phyloP scores from a whole-genome alignment of 2,888 invertebrate genomes.

The Oscheius sp. region DNA sequence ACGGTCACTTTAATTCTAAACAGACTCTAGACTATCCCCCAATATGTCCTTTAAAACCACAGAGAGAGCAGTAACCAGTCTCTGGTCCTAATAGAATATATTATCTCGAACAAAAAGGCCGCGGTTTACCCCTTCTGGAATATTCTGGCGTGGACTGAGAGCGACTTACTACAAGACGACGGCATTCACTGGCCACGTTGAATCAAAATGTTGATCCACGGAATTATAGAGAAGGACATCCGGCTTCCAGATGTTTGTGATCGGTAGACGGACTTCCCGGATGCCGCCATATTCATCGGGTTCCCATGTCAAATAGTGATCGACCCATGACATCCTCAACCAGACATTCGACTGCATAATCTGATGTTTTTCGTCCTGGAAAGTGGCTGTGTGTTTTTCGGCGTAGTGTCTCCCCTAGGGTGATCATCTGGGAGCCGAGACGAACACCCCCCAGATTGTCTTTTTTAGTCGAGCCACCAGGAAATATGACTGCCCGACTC shows the following conservation, averaged over 20 bases:
- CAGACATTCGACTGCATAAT: slow-evolving; percentile 97
- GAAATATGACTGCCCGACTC: slow-evolving; percentile 26
- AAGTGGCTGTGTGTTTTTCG: slow-evolving; percentile 61
- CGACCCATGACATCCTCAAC: slow-evolving; percentile 99
- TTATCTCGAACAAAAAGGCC: slow-evolving; percentile 1
- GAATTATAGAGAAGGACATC: slow-evolving; percentile 99
- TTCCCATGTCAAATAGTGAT: slow-evolving; percentile 97
- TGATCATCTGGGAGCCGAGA: slow-evolving; percentile 6
- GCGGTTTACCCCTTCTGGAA: not conserved
- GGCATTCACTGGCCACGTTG: slow-evolving; percentile 76
- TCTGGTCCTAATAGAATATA: slow-evolving; percentile 8
- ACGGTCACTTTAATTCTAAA: too few relatives aligned
- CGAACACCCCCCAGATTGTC: slow-evolving; percentile 30
- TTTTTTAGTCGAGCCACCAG: slow-evolving; percentile 25
- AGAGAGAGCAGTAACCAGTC: not conserved
- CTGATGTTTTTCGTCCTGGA: slow-evolving; percentile 99
- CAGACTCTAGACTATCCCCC: too few relatives aligned
- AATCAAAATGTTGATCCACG: slow-evolving; percentile 77
- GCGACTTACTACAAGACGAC: slow-evolving; percentile 73
- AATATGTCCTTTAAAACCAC: too few relatives aligned
- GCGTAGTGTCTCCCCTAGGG: not conserved
- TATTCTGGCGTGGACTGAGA: not conserved
- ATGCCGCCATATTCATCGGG: slow-evolving; percentile 81
- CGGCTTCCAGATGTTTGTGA: slow-evolving; percentile 96
- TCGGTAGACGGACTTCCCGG: slow-evolving; percentile 86